Evolutionary conservation across 2,113 vertebrate genomes (phyloP), one percentile per base, ranked within the genome.

Genomic region (Balaeniceps rex): DNA sequence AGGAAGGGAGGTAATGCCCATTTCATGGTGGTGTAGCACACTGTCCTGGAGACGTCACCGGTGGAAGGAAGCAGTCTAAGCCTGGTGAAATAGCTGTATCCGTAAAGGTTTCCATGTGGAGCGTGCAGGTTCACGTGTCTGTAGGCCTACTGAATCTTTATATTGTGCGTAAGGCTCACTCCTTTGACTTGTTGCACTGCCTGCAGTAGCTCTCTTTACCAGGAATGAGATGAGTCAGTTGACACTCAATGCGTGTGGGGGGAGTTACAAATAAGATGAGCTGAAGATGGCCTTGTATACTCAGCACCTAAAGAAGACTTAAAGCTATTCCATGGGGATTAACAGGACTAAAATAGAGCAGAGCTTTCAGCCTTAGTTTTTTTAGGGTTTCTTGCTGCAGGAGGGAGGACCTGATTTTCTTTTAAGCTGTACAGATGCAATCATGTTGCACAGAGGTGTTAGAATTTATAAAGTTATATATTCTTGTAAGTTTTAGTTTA

Each of bases 141-240:
- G 7, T 71, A 40, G 28, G 29, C 17, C 69, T 47, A 0, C 19
- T 8, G 16, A 63, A 26, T 49, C 77, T 57, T 36, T 21, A 8
- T 7, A 5, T 42, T 6, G 1, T 0, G 11, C 0, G 1, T 5
- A 60, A 40, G 68, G 38, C 46, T 80, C 25, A 1, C 21, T 75
- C 36, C 31, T 76, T 22, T 17, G 28, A 40, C 68, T 40, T 26
- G 16, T 10, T 31, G 13, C 33, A 1, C 23, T 34, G 46, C 31
- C 46, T 54, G n/a, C n/a, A 26, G 40, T 23, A 61, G 34, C n/a
- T 10, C 12, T 19, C 6, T 23, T 60, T 19, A 54, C 54, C 5
- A 23, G 69, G 5, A n/a, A 19, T 13, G 19, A 36, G 33, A 14
- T 28, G 34, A 81, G 24, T 38, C 25, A 40, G 52, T 40, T 40